Evolutionary conservation across 1,140 invertebrate species (phyloP), one percentile per base, ranked within the genome.

Genomic region (Microvelia longipes): DNA sequence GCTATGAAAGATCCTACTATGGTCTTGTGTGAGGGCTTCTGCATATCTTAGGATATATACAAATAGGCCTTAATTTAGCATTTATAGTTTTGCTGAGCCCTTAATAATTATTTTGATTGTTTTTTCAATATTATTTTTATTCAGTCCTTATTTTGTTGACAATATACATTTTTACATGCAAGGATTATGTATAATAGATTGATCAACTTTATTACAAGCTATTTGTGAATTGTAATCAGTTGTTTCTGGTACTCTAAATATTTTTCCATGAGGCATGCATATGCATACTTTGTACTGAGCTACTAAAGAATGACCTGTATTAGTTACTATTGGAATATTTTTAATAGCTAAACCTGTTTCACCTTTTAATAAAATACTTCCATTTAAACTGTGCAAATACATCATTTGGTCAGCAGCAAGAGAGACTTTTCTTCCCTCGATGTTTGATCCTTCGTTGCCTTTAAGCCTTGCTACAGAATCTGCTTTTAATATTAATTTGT

Each of bases 201-300:
- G 27, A 66, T 75, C 74, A 19, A 75, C 68, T 30, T 72, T 73
- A 67, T 71, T 69, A 30, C 76, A 77, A 28, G 74, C 75, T 26
- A 72, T 70, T 28, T 75, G 71, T 26, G 73, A 73, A 73, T 78
- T 83, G 64, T 77, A 77, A 24, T 81, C 85, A 1, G 78, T 81
- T 15, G 84, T 83, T 1, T 90, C 84, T 0, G 87, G 85, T 1
- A 94, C 83, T 71, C 86, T 83, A 75, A 92, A 94, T 5, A 94
- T 77, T 75, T 88, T 90, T 0, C 91, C 92, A 71, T 87, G 83
- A 0, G 91, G 91, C 90, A 93, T 93, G 75, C 91, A 94, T 1
- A 93, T 86, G 72, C 91, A 94, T 1, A 94, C 81, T 80, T 93
- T 93, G 76, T 87, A 94, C 76, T 93, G 90, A 65, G 87, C 0